Conservation (phyloP, 2,113 vertebrate genomes). For the Melospiza georgiana region DNA sequence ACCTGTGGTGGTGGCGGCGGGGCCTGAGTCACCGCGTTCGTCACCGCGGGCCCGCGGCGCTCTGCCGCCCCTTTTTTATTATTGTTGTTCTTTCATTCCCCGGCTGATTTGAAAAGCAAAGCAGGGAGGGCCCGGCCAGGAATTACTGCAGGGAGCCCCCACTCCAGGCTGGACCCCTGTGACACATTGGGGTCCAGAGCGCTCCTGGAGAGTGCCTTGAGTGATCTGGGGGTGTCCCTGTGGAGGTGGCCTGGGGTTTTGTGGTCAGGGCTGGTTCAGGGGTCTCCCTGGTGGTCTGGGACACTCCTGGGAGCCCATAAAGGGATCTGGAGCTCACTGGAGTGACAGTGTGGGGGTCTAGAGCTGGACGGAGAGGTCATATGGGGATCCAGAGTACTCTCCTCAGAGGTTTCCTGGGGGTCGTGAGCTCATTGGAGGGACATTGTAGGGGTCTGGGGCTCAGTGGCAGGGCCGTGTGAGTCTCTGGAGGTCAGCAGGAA, state of each 20-base stretch:
- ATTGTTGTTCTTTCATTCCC: neutral
- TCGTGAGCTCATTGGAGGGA: neutral
- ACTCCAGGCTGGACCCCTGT: fast-evolving
- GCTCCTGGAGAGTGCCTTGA: neutral
- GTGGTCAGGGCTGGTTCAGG: neutral
- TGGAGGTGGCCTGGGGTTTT: neutral
- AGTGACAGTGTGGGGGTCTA: neutral
- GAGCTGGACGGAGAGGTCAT: neutral
- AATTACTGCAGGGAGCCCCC: neutral
- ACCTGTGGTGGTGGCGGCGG: neutral
- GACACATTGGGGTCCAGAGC: neutral
- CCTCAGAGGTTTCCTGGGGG: neutral
- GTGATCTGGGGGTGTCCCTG: neutral
- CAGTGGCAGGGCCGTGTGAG: fast-evolving
- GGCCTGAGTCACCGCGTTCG: slow-evolving; percentile 14
- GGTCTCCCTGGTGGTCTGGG: neutral
- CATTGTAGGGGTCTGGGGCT: neutral
- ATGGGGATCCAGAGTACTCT: fast-evolving
- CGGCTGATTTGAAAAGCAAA: slow-evolving; percentile 45
- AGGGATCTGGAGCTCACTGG: neutral
- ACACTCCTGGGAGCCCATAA: neutral
- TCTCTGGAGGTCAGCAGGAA: neutral
- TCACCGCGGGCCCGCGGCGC: neutral
- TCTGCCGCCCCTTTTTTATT: neutral
- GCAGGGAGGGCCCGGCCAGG: neutral